phyloP scores from a whole-genome alignment of 2,797 vertebrate species.

The Rhinoraja longicauda region DNA sequence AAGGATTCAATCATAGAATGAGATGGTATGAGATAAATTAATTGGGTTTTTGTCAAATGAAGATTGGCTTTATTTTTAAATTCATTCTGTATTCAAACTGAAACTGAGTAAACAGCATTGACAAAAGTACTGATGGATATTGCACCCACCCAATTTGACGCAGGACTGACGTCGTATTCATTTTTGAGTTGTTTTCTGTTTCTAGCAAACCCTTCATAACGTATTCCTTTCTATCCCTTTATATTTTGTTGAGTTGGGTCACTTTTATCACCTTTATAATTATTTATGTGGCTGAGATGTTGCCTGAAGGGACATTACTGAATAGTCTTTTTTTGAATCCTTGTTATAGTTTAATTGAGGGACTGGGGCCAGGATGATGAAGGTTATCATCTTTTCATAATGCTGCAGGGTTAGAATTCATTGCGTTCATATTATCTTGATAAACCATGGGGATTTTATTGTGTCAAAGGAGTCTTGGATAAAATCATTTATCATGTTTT shows the following conservation, averaged over 20 bases:
- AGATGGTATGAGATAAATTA: not conserved
- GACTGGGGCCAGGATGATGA: not conserved
- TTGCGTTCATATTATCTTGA: not conserved
- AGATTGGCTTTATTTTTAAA: not conserved
- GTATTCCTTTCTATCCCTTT: not conserved
- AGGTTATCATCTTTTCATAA: not conserved
- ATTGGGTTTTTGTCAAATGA: constrained; percentile 4
- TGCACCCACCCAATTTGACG: not conserved
- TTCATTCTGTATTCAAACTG: not conserved
- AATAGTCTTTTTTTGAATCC: not conserved
- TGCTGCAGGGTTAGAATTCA: not conserved
- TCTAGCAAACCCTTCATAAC: not conserved
- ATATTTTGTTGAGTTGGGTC: not conserved
- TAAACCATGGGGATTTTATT: not conserved
- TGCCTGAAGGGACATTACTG: constrained; percentile 15
- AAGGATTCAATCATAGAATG: not conserved
- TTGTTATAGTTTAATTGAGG: constrained; percentile 19
- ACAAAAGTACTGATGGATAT: not conserved
- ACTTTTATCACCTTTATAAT: not conserved
- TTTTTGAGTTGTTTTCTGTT: not conserved
- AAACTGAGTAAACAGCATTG: not conserved
- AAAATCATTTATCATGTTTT: not conserved
- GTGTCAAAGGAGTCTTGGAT: not conserved
- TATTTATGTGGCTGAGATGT: not conserved
- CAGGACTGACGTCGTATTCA: not conserved